These are phyloP conservation scores for Acleris holmiana DNA, from an alignment of 2,888 invertebrate genomes.

Conservation along the genomic window DNA sequence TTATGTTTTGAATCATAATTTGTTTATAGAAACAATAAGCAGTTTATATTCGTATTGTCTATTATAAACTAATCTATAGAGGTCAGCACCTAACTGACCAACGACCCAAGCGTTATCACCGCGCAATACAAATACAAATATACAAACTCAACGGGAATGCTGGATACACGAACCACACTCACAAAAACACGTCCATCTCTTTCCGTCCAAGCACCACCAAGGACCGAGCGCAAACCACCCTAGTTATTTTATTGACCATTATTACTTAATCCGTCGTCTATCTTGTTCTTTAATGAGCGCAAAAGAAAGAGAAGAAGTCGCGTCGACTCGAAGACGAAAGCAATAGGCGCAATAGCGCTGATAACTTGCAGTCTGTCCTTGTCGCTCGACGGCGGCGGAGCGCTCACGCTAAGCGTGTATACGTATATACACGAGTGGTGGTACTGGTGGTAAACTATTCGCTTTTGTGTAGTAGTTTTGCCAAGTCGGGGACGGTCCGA, in stretches of 20 bases:
- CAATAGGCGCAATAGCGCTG: constrained; percentile 37
- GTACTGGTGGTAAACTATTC: constrained; percentile 69
- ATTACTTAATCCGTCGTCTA: constrained; percentile 7
- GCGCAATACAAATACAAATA: constrained; percentile 57
- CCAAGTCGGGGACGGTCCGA: constrained; percentile 69
- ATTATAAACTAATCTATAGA: constrained; percentile 50
- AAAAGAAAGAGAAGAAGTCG: constrained; percentile 17
- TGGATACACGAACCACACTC: constrained; percentile 61
- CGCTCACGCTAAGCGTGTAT: constrained; percentile 45
- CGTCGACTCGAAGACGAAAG: constrained; percentile 23
- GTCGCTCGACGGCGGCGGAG: constrained; percentile 49
- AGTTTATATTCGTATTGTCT: not conserved
- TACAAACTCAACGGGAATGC: constrained; percentile 75
- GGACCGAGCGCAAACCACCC: constrained; percentile 23
- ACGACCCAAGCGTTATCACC: constrained; percentile 56
- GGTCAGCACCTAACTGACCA: constrained; percentile 63
- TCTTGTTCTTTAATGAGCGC: constrained; percentile 17
- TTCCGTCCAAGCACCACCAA: constrained; percentile 44
- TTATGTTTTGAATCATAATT: too few species aligned
- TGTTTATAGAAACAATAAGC: too few species aligned
- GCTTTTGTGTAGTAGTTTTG: constrained; percentile 71
- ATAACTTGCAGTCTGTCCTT: constrained; percentile 52
- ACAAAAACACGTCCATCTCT: constrained; percentile 55
- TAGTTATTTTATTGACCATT: not conserved
- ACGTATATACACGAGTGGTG: constrained; percentile 56